Conservation (phyloP, 2,797 vertebrate species). For the Otus scops region DNA sequence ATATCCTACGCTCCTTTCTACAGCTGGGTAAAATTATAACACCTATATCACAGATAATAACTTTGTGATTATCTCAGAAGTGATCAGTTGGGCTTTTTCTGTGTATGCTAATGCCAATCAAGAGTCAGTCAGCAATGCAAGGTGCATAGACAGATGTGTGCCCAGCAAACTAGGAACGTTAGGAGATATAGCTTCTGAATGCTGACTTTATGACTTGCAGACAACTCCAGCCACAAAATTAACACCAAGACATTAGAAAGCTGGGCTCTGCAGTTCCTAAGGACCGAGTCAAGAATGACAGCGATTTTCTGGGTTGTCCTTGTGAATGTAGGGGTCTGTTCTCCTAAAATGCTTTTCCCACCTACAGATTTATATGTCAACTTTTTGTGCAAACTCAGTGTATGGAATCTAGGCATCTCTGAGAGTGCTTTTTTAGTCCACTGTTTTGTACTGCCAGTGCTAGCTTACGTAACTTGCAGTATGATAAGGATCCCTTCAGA, state of each 20-base stretch:
- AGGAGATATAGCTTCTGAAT: background rate
- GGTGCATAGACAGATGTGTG: background rate
- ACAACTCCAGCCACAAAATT: background rate
- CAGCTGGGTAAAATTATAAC: background rate
- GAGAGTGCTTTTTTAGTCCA: background rate
- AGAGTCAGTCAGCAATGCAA: background rate
- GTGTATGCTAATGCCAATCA: background rate
- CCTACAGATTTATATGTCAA: background rate
- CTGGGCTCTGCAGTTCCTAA: background rate
- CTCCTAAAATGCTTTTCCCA: background rate
- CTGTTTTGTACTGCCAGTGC: background rate
- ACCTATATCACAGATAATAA: background rate
- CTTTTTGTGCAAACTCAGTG: background rate
- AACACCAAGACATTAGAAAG: background rate
- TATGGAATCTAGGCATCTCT: background rate
- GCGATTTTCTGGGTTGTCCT: background rate
- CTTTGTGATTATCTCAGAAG: background rate
- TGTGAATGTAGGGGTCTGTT: background rate
- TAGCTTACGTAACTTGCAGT: background rate
- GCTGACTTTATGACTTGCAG: background rate
- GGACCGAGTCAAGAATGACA: background rate
- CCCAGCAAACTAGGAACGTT: background rate
- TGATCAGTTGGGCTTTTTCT: background rate
- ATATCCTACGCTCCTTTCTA: background rate
- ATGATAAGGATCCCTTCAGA: constrained; percentile 41